A percentile compares a stretch with the other conserved stretches of the same genome.
Evolutionary conservation across 2,113 vertebrate genomes (phyloP).

Genomic region (Hypanus sabinus): DNA sequence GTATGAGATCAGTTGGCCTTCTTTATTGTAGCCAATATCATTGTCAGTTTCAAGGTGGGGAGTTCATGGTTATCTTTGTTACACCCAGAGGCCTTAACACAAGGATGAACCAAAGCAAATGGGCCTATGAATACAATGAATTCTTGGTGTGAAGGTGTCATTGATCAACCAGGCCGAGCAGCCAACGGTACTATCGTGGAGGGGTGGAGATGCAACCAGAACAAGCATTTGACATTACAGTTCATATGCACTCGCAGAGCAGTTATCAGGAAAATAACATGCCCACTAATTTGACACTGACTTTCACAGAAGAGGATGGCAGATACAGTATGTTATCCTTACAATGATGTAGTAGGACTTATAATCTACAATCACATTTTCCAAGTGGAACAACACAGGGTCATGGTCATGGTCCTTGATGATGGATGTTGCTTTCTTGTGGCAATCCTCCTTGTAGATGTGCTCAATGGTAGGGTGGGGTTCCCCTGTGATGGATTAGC

Average conservation of each 20-base stretch:
- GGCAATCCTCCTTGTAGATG: no score
- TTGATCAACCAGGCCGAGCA: not conserved
- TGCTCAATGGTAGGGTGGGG: no score
- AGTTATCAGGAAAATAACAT: not conserved
- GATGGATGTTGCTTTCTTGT: no score
- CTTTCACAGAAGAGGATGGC: not conserved
- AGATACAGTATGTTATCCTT: not conserved
- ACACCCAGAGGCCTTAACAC: not conserved
- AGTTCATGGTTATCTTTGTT: not conserved
- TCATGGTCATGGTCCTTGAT: no score
- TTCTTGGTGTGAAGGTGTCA: not conserved
- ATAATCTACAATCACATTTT: not conserved
- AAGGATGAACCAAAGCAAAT: not conserved
- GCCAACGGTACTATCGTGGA: not conserved
- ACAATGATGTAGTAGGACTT: not conserved
- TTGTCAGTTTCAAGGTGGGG: no score
- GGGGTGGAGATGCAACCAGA: no score
- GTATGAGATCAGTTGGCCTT: no score
- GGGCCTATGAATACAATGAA: not conserved
- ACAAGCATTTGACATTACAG: not conserved
- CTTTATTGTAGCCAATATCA: no score
- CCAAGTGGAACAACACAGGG: not conserved
- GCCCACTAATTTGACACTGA: not conserved
- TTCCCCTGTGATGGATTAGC: no score
- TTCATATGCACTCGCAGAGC: not conserved